These are phyloP conservation scores for Philaethria dido DNA, from an alignment of 2,888 invertebrate genomes.

Conservation along the genomic window DNA sequence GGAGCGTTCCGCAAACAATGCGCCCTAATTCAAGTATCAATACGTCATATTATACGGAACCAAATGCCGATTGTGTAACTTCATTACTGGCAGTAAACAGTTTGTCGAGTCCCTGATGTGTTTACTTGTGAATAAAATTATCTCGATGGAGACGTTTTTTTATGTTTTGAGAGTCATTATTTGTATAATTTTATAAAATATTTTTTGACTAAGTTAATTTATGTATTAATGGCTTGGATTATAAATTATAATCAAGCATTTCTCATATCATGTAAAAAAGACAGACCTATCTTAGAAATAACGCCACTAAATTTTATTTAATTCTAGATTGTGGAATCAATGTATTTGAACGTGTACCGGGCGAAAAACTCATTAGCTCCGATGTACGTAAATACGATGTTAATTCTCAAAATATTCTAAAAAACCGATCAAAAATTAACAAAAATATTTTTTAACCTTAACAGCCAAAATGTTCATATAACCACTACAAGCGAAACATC, in stretches of 20 bases:
- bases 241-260: too few relatives aligned
- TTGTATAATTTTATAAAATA: not conserved
- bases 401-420: too few relatives aligned
- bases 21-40: constrained; percentile 72
- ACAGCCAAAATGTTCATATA: not conserved
- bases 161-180: not conserved
- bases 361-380: too few relatives aligned
- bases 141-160: not conserved
- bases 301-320: too few relatives aligned
- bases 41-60: constrained; percentile 65
- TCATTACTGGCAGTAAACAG: constrained; percentile 51
- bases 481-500: not conserved
- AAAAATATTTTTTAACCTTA: too few relatives aligned
- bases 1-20: constrained; percentile 68
- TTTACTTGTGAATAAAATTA: constrained; percentile 20
- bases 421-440: too few relatives aligned
- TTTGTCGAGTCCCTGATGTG: constrained; percentile 33
- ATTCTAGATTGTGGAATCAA: too few relatives aligned
- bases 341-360: too few relatives aligned
- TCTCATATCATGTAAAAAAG: too few relatives aligned
- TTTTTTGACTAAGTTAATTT: not conserved
- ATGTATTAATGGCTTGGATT: too few relatives aligned
- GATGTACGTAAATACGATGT: too few relatives aligned
- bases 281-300: too few relatives aligned
- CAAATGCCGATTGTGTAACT: constrained; percentile 69